phyloP scores from a whole-genome alignment of 2,888 invertebrate genomes.

The Cloeon dipterum region DNA sequence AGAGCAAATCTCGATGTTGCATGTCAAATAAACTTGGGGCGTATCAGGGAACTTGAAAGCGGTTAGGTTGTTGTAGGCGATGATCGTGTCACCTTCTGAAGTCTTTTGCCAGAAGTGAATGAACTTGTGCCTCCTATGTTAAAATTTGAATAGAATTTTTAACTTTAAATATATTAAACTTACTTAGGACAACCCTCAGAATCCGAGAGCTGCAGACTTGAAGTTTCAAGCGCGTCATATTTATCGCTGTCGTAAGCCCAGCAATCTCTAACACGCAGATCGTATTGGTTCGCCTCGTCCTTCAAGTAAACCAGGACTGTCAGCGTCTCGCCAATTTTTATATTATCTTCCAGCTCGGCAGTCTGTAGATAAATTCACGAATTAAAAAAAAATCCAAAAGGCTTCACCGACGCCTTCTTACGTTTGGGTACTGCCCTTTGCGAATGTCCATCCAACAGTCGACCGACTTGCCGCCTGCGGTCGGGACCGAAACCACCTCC shows the following conservation, averaged over 20 bases:
- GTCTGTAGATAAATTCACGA: too few relatives aligned
- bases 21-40: conserved; percentile 44
- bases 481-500: conserved; percentile 37
- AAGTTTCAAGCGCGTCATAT: conserved; percentile 30
- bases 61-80: conserved; percentile 40
- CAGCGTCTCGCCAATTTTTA: conserved; percentile 44
- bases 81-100: conserved; percentile 32
- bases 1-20: conserved; percentile 40
- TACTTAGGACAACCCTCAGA: conserved; percentile 41
- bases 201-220: conserved; percentile 38
- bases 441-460: conserved; percentile 62
- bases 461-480: conserved; percentile 32
- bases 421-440: conserved; percentile 41
- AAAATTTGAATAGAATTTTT: neutral
- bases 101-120: conserved; percentile 39
- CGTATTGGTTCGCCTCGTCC: conserved; percentile 35
- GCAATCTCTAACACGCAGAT: conserved; percentile 43
- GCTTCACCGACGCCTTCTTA: conserved; percentile 20
- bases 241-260: conserved; percentile 44
- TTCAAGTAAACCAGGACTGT: conserved; percentile 44
- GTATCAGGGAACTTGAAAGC: conserved; percentile 54
- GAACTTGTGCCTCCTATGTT: conserved; percentile 33
- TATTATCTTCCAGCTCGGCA: conserved; percentile 31
- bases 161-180: conserved; percentile 10
- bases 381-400: too few relatives aligned